These are phyloP conservation scores for Lepus oiostolus DNA, from an alignment of 2,797 vertebrate species.

Conservation along the genomic window DNA sequence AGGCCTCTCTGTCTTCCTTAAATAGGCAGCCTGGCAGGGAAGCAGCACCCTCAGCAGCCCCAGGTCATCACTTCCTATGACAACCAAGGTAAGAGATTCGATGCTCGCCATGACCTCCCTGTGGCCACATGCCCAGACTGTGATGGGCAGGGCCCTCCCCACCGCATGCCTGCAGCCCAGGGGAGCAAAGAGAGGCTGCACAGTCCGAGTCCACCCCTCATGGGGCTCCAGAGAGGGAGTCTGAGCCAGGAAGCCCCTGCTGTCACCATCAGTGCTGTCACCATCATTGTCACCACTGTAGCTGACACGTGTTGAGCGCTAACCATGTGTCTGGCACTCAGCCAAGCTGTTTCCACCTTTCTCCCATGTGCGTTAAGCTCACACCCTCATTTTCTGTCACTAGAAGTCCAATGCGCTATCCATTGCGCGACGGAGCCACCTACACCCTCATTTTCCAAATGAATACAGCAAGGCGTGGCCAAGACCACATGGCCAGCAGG, in stretches of 20 bases:
- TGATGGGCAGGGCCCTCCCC: background rate
- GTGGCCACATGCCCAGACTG: background rate
- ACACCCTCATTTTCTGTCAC: background rate
- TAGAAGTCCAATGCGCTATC: too few relatives aligned
- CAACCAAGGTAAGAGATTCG: slow-evolving; percentile 83
- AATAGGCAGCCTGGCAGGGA: slow-evolving; percentile 76
- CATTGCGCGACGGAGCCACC: too few relatives aligned
- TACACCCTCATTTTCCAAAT: background rate
- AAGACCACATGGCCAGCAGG: background rate
- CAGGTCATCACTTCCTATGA: slow-evolving; percentile 77
- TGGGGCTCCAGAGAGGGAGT: background rate
- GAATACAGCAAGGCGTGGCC: slow-evolving; percentile 32
- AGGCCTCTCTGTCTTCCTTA: slow-evolving; percentile 63
- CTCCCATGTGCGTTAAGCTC: background rate
- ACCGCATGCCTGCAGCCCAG: rapidly evolving
- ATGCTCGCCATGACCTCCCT: background rate
- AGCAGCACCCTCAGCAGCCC: slow-evolving; percentile 58
- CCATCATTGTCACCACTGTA: background rate
- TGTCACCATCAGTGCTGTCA: background rate
- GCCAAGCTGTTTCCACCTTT: background rate
- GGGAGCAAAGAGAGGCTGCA: background rate
- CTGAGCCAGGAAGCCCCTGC: background rate
- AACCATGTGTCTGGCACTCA: background rate
- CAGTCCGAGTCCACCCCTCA: background rate
- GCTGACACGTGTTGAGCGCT: background rate